phyloP scores from a whole-genome alignment of 2,797 vertebrate species.

The Leucoraja ocellata region DNA sequence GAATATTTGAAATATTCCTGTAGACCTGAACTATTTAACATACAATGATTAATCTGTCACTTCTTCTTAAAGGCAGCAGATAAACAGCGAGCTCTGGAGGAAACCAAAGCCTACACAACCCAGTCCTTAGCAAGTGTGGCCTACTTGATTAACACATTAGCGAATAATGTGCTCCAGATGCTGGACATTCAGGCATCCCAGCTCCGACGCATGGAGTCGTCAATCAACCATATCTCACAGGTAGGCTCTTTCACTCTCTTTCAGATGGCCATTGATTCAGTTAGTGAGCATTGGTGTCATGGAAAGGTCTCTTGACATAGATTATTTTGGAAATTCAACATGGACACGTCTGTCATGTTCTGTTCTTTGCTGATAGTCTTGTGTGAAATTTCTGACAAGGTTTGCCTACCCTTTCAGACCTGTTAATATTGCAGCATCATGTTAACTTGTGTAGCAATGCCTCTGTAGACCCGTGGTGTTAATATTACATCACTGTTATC shows the following conservation, averaged over 20 bases:
- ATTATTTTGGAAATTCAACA: not conserved
- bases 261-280: not conserved
- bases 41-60: conserved; percentile 38
- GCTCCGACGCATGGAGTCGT: conserved; percentile 93
- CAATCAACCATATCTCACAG: conserved; percentile 98
- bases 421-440: not conserved
- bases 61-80: conserved; percentile 72
- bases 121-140: conserved; percentile 95
- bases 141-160: conserved; percentile 95
- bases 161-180: conserved; percentile 98
- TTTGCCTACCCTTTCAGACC: not conserved
- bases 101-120: conserved; percentile 96
- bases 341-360: too few species aligned
- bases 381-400: not conserved
- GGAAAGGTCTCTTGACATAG: not conserved
- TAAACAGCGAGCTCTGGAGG: conserved; percentile 90
- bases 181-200: conserved; percentile 95
- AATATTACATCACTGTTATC: not conserved
- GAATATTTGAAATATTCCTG: not conserved
- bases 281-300: not conserved
- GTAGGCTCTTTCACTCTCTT: conserved; percentile 52
- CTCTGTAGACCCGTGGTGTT: not conserved
- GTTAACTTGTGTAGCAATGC: not conserved
- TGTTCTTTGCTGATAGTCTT: not conserved
- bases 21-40: not conserved